Base-by-base conservation (phyloP, 2,113 vertebrate species). In the Campylorhamphus procurvoides region DNA sequence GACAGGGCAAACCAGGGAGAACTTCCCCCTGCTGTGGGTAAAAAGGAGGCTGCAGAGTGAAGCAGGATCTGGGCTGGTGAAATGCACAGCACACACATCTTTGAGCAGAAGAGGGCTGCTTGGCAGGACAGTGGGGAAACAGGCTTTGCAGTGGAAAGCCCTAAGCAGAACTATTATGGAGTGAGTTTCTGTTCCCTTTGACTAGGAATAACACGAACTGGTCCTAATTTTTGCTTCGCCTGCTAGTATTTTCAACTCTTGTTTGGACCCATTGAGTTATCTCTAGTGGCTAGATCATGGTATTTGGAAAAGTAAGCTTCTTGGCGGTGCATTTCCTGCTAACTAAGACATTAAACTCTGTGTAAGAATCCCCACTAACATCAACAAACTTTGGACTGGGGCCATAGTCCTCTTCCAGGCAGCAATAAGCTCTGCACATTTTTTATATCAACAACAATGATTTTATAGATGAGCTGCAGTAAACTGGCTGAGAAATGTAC, bases 391-490 rank as follows among this genome's bases (percentile, higher is more conserved):
- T 87, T 96, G 87, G 73, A 82, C 14, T 56, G 16, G 12, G 42
- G 56, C 73, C 92, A 69, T 18, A 35, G 84, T 76, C 47, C 55
- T 7, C 49, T 95, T 94, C 78, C 75, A 93, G 37, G 27, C 44
- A 85, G 67, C 68, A 95, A 81, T 73, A 72, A 74, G 20, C 68
- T 72, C 42, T 85, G 63, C 52, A 44, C 18, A 12, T 94, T 87
- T 94, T 91, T 90, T 63, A 47, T 85, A 92, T 95, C 59, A 64
- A 78, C 93, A 87, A 15, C 31, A 94, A 46, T 92, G 62, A 86
- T 76, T 92, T 96, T 82, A 49, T 55, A 86, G 24, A 71, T 90
- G 52, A 91, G 28, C 63, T 93, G 23, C 78, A 84, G 81, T 35
- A 71, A 94, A 47, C 49, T 87, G 50, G 10, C 44, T 74, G 42